Conservation (phyloP, 2,113 vertebrate species). For the Peromyscus maniculatus region DNA sequence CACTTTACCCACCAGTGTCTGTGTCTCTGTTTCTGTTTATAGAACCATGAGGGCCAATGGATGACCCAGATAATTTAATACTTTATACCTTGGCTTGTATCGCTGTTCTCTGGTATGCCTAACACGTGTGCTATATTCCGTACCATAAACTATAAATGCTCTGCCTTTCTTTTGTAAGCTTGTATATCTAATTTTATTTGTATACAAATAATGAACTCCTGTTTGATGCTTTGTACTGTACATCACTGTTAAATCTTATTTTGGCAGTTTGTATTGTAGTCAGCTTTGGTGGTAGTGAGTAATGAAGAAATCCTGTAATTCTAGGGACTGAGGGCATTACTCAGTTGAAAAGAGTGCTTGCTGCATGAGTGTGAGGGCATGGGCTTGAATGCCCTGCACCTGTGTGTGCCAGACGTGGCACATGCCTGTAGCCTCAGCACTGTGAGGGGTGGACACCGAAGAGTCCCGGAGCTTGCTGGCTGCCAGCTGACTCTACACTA, state of each 20-base stretch:
- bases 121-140: not conserved
- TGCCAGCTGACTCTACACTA: not conserved
- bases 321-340: not conserved
- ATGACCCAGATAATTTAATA: not conserved
- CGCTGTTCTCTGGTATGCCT: not conserved
- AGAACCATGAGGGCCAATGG: not conserved
- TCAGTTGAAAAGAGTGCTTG: not conserved
- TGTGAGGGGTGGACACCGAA: accelerated
- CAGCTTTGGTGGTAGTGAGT: not conserved
- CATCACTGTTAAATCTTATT: not conserved
- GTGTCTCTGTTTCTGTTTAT: not conserved
- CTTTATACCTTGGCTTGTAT: not conserved
- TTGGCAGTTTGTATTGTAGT: not conserved
- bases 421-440: not conserved
- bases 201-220: not conserved
- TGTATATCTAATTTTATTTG: not conserved
- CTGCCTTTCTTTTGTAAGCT: not conserved
- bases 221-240: not conserved
- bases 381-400: not conserved
- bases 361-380: too few species aligned
- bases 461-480: not conserved
- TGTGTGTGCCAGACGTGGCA: not conserved
- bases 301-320: not conserved
- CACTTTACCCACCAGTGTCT: not conserved
- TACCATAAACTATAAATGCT: not conserved